Conservation (phyloP, 1,140 invertebrate genomes). For the Scaptomyza graminum region DNA sequence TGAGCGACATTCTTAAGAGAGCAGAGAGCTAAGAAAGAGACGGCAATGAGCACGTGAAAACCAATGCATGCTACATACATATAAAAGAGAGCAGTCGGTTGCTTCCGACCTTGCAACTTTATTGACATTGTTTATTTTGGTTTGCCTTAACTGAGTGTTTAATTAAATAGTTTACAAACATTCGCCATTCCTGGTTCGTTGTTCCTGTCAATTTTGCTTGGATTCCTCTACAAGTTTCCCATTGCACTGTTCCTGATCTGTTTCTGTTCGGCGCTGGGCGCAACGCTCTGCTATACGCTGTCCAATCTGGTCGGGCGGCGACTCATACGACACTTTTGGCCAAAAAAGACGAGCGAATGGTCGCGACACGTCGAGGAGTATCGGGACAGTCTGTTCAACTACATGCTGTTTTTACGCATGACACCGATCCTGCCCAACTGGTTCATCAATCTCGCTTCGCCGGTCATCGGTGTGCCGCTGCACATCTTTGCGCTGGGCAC, state of each 20-base stretch:
- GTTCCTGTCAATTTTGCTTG: constrained; percentile 98
- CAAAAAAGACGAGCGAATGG: constrained; percentile 94
- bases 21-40: too few species aligned
- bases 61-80: too few species aligned
- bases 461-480: constrained; percentile 97
- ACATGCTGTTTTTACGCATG: constrained; percentile 98
- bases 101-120: too few species aligned
- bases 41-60: too few species aligned
- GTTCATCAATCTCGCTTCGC: constrained; percentile 99
- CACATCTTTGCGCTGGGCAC: constrained; percentile 97
- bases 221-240: constrained; percentile 98
- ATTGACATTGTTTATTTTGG: constrained; percentile 25
- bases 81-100: too few species aligned
- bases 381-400: constrained; percentile 95
- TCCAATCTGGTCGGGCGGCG: constrained; percentile 94
- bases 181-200: constrained; percentile 99
- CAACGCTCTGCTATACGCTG: constrained; percentile 96
- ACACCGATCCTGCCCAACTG: constrained; percentile 99
- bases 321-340: constrained; percentile 95
- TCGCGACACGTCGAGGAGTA: constrained; percentile 93
- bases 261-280: constrained; percentile 97
- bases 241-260: constrained; percentile 96
- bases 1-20: too few species aligned
- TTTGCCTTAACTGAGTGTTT: constrained; percentile 54
- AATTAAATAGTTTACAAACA: constrained; percentile 93